Evolutionary conservation across 2,797 vertebrate genomes (phyloP).

Genomic region (Peromyscus nudipes): DNA sequence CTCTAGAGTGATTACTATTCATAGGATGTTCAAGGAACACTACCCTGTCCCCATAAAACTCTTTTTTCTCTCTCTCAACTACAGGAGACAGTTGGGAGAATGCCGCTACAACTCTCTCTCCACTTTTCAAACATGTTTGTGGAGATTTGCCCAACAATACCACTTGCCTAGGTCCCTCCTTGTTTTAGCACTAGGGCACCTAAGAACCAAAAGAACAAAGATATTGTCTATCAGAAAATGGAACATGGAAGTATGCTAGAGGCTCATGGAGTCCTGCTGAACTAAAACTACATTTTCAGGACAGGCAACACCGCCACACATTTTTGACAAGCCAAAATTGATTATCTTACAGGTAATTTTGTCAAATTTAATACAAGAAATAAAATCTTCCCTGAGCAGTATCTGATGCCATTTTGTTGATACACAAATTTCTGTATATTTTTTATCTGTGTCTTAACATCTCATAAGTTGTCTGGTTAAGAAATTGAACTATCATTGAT

Average conservation of each 20-base stretch:
- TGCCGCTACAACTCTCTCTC: not conserved
- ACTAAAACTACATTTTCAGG: conserved; percentile 7
- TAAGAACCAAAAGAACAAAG: not conserved
- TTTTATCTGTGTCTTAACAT: conserved; percentile 74
- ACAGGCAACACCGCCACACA: conserved; percentile 62
- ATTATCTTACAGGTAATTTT: conserved; percentile 77
- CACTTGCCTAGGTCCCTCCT: not conserved
- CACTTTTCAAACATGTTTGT: not conserved
- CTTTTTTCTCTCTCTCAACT: conserved; percentile 13
- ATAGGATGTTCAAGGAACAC: not conserved
- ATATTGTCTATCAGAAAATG: not conserved
- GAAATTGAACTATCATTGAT: conserved; percentile 73
- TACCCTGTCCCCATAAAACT: not conserved
- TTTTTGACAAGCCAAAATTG: conserved; percentile 71
- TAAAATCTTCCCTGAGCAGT: conserved; percentile 64
- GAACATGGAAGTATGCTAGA: not conserved
- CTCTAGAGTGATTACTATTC: conserved; percentile 20
- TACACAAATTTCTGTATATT: conserved; percentile 81
- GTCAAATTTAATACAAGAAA: conserved; percentile 72
- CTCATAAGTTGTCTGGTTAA: conserved; percentile 81
- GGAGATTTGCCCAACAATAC: not conserved
- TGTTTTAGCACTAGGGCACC: not conserved
- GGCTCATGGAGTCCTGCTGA: not conserved
- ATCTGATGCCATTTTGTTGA: conserved; percentile 66
- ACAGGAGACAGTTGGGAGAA: not conserved